Percentiles rank a stretch among this genome's conserved stretches.
These are phyloP conservation scores for Lumbricus terrestris DNA, from an alignment of 2,888 invertebrate genomes.

Conservation along the genomic window DNA sequence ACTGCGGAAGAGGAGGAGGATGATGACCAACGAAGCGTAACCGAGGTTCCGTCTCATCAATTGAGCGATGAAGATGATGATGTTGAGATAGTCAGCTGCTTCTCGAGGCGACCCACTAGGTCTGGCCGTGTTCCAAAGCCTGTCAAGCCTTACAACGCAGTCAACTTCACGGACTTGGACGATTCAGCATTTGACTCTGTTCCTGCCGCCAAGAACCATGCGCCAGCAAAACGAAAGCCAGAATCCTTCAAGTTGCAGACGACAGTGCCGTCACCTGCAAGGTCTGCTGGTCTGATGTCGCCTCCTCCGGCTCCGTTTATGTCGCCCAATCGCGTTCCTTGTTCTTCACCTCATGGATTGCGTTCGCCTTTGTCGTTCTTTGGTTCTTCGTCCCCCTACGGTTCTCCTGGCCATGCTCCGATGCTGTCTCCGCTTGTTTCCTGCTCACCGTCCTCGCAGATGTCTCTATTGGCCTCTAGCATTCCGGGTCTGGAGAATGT, in stretches of 20 bases:
- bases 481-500: neutral
- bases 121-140: constrained; percentile 18
- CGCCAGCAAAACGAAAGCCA: neutral
- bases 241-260: neutral
- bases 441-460: neutral
- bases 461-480: neutral
- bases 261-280: neutral
- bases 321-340: neutral
- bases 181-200: neutral
- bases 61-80: constrained; percentile 16
- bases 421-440: neutral
- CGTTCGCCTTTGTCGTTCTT: neutral
- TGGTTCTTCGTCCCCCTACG: neutral
- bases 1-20: neutral
- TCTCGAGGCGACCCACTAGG: neutral
- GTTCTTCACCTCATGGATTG: neutral
- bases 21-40: neutral
- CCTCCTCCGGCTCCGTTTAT: neutral
- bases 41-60: neutral
- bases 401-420: neutral
- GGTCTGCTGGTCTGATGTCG: neutral
- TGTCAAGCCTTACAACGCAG: neutral
- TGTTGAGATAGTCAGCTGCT: neutral
- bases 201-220: neutral
- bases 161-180: neutral